phyloP scores from a whole-genome alignment of 2,797 vertebrate genomes.

The Sebastes minor region DNA sequence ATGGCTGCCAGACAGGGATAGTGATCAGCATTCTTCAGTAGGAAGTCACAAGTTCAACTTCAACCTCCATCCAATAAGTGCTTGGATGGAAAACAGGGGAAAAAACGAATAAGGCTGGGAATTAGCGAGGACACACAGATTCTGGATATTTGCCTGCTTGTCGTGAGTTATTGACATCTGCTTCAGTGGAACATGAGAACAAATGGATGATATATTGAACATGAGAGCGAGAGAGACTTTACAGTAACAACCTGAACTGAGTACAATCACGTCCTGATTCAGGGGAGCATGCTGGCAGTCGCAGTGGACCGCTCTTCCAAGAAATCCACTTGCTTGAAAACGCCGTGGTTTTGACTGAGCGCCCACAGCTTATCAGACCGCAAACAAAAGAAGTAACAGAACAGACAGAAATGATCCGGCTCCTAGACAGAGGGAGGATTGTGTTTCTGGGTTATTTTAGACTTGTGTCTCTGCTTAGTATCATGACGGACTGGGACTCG shows the following conservation, averaged over 20 bases:
- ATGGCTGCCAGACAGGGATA: conserved; percentile 65
- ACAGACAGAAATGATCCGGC: conserved; percentile 35
- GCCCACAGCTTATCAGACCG: conserved; percentile 22
- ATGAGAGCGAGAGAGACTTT: conserved; percentile 29
- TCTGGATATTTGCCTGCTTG: conserved; percentile 50
- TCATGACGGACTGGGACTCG: conserved; percentile 22
- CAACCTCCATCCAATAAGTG: conserved; percentile 50
- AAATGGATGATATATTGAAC: conserved; percentile 49
- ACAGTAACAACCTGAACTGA: conserved; percentile 11
- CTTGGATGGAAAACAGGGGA: conserved; percentile 48
- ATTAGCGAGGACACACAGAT: conserved; percentile 41
- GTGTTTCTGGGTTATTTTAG: conserved; percentile 29
- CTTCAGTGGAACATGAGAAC: conserved; percentile 33
- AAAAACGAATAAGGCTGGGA: conserved; percentile 15
- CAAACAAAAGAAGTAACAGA: conserved; percentile 22
- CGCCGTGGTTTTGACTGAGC: conserved; percentile 21
- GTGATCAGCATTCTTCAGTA: conserved; percentile 67
- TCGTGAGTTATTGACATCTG: conserved; percentile 44
- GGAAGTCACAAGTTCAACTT: conserved; percentile 71
- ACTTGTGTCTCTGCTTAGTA: conserved; percentile 32
- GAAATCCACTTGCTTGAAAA: conserved; percentile 50
- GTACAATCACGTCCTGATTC: conserved; percentile 23
- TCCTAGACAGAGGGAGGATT: conserved; percentile 42
- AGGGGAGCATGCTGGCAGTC: conserved; percentile 39
- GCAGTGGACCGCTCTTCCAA: conserved; percentile 26